A percentile compares a stretch with the other conserved stretches of the same genome.
Evolutionary conservation across 2,113 vertebrate species (phyloP).

Genomic region (Cyprinodon variegatus): DNA sequence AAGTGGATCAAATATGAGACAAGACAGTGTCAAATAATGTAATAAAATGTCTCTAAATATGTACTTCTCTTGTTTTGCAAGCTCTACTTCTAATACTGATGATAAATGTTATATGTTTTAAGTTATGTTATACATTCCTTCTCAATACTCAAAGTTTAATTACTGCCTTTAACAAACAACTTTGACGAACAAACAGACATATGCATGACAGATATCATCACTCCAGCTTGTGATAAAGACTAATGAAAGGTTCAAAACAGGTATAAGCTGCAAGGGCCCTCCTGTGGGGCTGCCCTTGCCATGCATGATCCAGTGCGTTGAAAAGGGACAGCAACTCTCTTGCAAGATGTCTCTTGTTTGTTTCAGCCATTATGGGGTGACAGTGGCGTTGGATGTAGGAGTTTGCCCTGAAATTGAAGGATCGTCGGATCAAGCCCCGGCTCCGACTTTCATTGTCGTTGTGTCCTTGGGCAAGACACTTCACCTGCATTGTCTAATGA

Average conservation of each 20-base stretch:
- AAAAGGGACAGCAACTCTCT: constrained; percentile 65
- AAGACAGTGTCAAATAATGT: background rate
- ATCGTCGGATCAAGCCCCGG: too few relatives aligned
- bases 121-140: background rate
- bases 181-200: constrained; percentile 42
- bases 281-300: constrained; percentile 68
- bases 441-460: too few relatives aligned
- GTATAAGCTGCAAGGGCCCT: constrained; percentile 52
- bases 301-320: constrained; percentile 67
- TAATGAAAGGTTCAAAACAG: constrained; percentile 63
- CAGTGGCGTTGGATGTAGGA: too few relatives aligned
- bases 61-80: background rate
- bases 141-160: background rate
- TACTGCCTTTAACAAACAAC: background rate
- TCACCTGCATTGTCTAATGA: too few relatives aligned
- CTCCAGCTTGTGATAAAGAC: constrained; percentile 55
- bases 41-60: background rate
- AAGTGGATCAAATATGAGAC: background rate
- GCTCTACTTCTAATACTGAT: background rate
- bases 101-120: too few relatives aligned
- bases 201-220: constrained; percentile 48
- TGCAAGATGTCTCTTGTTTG: constrained; percentile 65
- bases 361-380: constrained; percentile 41
- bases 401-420: too few relatives aligned
- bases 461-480: too few relatives aligned